Evolutionary conservation across 2,888 invertebrate species (phyloP), one percentile per base, ranked within the genome.

Genomic region (Leucophenga maculata): DNA sequence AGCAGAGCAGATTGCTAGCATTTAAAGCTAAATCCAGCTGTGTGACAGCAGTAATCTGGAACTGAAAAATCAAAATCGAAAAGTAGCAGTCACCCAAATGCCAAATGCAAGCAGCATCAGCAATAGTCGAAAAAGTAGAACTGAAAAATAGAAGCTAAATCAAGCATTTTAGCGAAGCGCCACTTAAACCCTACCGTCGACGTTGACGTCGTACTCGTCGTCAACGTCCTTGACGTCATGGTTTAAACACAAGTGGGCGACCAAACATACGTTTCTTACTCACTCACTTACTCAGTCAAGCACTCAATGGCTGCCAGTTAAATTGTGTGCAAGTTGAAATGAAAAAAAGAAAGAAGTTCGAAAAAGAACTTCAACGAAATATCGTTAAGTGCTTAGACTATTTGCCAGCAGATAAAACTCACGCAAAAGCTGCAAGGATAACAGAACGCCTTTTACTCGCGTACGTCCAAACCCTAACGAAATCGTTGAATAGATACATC

Each of bases 351-450:
- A 26, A 26, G 26, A n/a, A n/a, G n/a, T n/a, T n/a, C n/a, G n/a
- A n/a, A n/a, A 26, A 60, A 44, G 60, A 39, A 39, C 39, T 60
- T 60, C 13, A 64, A 26, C 9, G 59, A 46, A 64, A 64, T 64
- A 64, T 9, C 22, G 62, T 64, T 64, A 64, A 64, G 62, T 64
- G 62, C 62, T 64, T 60, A 60, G 62, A 64, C 62, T 64, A 64
- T 50, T 50, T 50, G 50, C 50, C 50, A 57, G n/a, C 57, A 26
- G 57, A 26, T 26, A 57, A 26, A 26, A 26, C 55, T 22, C 13
- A 26, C 14, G 55, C 55, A 14, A 20, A 22, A 78, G 74, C 73
- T 77, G 79, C 81, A 78, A 74, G 84, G 83, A 82, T 82, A 80
- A 84, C 81, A 78, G 75, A 65, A 69, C 59, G 60, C 26, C 26